Evolutionary conservation across 2,888 invertebrate species (phyloP).

Genomic region (Sussaba pulchella): DNA sequence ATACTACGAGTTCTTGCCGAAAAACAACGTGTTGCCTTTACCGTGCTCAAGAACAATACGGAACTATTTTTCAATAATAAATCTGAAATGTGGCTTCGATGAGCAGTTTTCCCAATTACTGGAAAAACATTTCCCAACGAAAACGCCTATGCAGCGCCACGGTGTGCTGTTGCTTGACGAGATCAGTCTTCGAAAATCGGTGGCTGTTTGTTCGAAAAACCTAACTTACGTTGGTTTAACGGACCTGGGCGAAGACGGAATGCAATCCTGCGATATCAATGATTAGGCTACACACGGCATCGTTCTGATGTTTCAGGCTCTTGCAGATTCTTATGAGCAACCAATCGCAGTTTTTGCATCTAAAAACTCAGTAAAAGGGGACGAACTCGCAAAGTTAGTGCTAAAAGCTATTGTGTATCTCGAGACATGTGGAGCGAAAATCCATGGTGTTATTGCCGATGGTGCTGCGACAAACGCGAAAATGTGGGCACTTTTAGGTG

Average conservation of each 20-base stretch:
- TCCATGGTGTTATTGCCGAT: slow-evolving; percentile 48
- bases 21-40: slow-evolving; percentile 46
- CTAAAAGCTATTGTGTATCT: slow-evolving; percentile 61
- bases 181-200: slow-evolving; percentile 64
- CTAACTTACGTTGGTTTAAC: slow-evolving; percentile 65
- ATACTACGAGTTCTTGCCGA: slow-evolving; percentile 34
- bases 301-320: slow-evolving; percentile 67
- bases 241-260: slow-evolving; percentile 66
- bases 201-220: slow-evolving; percentile 60
- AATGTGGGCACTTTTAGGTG: background rate
- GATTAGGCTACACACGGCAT: slow-evolving; percentile 61
- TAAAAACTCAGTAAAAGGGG: slow-evolving; percentile 55
- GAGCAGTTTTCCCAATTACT: slow-evolving; percentile 53
- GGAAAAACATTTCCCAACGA: slow-evolving; percentile 20
- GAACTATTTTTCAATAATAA: slow-evolving; percentile 45
- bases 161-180: slow-evolving; percentile 67
- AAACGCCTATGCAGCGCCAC: slow-evolving; percentile 41
- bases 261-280: slow-evolving; percentile 45
- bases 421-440: slow-evolving; percentile 27
- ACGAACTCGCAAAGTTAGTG: slow-evolving; percentile 59
- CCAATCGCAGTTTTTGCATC: slow-evolving; percentile 68
- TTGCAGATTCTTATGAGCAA: slow-evolving; percentile 65
- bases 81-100: slow-evolving; percentile 56
- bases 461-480: slow-evolving; percentile 9
- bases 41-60: slow-evolving; percentile 49